Conservation (phyloP, 2,888 invertebrate genomes). For the Pseudococcus jackbeardsleyi region DNA sequence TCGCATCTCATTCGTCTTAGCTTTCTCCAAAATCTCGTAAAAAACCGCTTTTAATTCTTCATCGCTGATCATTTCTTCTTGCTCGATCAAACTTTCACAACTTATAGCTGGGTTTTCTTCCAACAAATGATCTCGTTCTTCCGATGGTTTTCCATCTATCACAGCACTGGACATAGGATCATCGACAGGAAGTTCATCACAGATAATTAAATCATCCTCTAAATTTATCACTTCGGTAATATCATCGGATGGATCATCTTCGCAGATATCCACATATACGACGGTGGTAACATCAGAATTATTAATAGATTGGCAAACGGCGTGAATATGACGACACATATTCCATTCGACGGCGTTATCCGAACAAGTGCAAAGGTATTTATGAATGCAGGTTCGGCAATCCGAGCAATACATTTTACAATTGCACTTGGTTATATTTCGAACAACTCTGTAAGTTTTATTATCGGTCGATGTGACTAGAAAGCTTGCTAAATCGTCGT, state of each 20-base stretch:
- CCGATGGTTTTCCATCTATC: not conserved
- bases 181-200: not conserved
- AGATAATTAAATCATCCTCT: not conserved
- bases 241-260: not conserved
- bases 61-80: not conserved
- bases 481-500: not conserved
- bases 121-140: not conserved
- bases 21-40: not conserved
- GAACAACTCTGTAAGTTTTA: not conserved
- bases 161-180: not conserved
- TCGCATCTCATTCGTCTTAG: not conserved
- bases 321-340: conserved; percentile 1
- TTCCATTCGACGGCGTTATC: conserved; percentile 2
- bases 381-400: not conserved
- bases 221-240: not conserved
- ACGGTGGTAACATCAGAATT: not conserved
- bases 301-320: not conserved
- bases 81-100: not conserved
- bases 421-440: not conserved
- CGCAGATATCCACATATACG: not conserved
- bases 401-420: not conserved
- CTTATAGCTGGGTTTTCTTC: not conserved
- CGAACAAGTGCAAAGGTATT: not conserved
- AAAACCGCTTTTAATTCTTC: not conserved
- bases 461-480: not conserved